Conservation (phyloP, 2,797 vertebrate species). For the Clamator glandarius region DNA sequence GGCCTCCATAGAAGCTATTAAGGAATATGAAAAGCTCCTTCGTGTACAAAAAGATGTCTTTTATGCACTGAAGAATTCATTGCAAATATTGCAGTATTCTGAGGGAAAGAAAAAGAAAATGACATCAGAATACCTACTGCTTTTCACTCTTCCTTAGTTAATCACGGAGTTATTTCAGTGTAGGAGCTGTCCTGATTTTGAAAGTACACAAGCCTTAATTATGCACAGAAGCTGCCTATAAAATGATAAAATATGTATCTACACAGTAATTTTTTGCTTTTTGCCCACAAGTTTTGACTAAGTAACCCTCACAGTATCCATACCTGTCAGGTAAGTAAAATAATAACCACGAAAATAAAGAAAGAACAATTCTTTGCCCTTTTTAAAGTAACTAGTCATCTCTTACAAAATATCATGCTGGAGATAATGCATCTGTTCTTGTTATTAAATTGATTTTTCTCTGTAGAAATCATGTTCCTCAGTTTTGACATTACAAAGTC, state of each 20-base stretch:
- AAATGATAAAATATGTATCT: not conserved
- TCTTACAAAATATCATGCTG: not conserved
- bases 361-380: not conserved
- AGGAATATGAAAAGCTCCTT: not conserved
- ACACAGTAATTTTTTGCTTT: not conserved
- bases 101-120: no score
- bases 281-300: not conserved
- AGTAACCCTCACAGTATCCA: not conserved
- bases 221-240: not conserved
- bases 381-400: not conserved
- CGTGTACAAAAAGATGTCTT: not conserved
- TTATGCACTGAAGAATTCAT: not conserved
- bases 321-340: not conserved
- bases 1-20: not conserved
- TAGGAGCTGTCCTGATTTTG: not conserved
- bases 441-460: not conserved
- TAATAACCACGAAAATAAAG: not conserved
- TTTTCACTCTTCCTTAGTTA: not conserved
- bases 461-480: not conserved
- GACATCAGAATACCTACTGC: rapidly evolving
- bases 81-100: not conserved
- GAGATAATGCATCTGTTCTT: not conserved
- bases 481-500: not conserved
- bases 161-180: not conserved
- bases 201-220: not conserved